These are phyloP conservation scores for Coreoperca whiteheadi DNA, from an alignment of 2,113 vertebrate genomes.

Conservation along the genomic window DNA sequence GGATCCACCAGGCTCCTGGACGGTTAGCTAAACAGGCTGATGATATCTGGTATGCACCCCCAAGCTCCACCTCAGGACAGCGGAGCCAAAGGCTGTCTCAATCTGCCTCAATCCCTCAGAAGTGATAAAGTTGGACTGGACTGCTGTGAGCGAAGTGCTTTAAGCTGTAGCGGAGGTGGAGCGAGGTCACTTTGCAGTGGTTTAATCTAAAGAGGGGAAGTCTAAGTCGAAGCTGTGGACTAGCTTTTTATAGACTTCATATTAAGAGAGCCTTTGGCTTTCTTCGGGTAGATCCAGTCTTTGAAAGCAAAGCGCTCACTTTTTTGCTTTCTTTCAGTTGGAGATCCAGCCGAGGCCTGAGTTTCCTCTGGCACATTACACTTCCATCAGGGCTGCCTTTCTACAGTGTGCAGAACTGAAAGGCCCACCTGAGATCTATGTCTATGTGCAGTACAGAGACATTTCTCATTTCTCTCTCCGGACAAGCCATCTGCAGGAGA, in stretches of 20 bases:
- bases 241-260: slow-evolving; percentile 4
- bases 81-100: slow-evolving; percentile 48
- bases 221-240: not conserved
- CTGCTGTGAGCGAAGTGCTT: slow-evolving; percentile 48
- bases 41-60: slow-evolving; percentile 60
- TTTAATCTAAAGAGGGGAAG: slow-evolving; percentile 7
- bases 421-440: slow-evolving; percentile 47
- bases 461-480: slow-evolving; percentile 52
- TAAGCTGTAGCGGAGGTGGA: slow-evolving; percentile 52
- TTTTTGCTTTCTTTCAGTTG: slow-evolving; percentile 34
- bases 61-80: slow-evolving; percentile 41
- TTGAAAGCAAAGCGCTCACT: not conserved
- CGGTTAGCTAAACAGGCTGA: slow-evolving; percentile 47
- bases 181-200: slow-evolving; percentile 41
- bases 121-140: slow-evolving; percentile 58
- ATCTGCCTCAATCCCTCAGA: slow-evolving; percentile 57
- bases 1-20: slow-evolving; percentile 48
- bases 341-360: slow-evolving; percentile 37
- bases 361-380: slow-evolving; percentile 22
- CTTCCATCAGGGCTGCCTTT: slow-evolving; percentile 23
- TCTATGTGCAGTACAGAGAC: slow-evolving; percentile 19
- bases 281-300: not conserved
- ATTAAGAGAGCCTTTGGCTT: not conserved
- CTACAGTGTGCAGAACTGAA: slow-evolving; percentile 25
- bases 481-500: slow-evolving; percentile 43